phyloP scores from a whole-genome alignment of 2,113 vertebrate species.

The Blennius ocellaris region DNA sequence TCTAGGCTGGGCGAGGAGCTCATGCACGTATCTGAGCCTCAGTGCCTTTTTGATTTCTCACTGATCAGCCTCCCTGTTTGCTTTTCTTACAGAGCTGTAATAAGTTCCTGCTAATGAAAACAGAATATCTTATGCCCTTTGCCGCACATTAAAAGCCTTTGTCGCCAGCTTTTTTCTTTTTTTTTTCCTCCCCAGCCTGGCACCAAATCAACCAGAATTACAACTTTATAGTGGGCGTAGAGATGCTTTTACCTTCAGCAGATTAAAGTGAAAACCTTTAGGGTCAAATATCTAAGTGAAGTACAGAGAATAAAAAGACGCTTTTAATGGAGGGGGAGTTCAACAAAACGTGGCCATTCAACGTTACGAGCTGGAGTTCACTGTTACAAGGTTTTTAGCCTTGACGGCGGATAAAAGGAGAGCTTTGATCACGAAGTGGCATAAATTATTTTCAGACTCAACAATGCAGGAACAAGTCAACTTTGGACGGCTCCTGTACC shows the following conservation, averaged over 20 bases:
- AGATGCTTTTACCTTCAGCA: neutral
- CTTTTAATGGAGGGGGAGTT: neutral
- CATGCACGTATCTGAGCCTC: neutral
- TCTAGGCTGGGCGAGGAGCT: too few species aligned
- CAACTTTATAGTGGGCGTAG: neutral
- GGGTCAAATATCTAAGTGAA: neutral
- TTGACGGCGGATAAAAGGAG: neutral
- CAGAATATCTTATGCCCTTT: neutral
- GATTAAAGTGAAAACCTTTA: neutral
- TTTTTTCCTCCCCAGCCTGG: neutral
- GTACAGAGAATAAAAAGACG: neutral
- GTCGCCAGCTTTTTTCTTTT: too few species aligned
- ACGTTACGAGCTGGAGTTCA: neutral
- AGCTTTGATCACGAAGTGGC: neutral
- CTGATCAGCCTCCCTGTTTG: neutral
- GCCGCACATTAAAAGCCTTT: conserved; percentile 5
- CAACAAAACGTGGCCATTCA: neutral
- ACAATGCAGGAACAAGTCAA: neutral
- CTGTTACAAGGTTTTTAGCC: neutral
- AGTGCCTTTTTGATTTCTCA: neutral
- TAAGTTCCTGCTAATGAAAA: conserved; percentile 3
- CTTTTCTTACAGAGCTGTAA: neutral
- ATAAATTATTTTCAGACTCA: neutral
- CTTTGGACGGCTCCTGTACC: conserved; percentile 1
- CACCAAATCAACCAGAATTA: conserved; percentile 10